Evolutionary conservation across 2,113 vertebrate genomes (phyloP), one percentile per base, ranked within the genome.

Genomic region (Syngnathus typhle): DNA sequence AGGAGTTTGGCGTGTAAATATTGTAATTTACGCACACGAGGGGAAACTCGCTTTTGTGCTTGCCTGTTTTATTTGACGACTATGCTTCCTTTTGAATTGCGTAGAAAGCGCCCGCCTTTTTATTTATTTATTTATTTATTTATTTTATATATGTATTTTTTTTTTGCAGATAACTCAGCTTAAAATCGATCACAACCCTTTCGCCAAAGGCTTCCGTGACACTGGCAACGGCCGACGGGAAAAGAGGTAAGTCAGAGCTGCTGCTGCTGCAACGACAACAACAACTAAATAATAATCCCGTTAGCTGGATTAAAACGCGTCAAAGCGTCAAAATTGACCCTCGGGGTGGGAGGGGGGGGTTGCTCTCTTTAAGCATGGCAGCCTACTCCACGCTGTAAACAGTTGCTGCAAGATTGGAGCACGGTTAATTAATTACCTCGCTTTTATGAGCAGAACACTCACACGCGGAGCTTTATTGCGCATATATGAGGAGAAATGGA

Each of bases 151-250:
- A 32, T 32, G 27, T 32, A 32, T 32, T 19, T 69, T 88, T 21
- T 21, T 44, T 85, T 70, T 38, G 11, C 87, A 99, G 96, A 98
- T 98, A 87, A 98, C 97, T 1, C 97, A 99, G 79, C 90, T 99
- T 90, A 99, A 99, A 93, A 99, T 99, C 66, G 97, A 99, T 89
- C 94, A 99, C 88, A 99, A 99, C 72, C 96, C 96, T 0, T 99
- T 99, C 82, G 97, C 97, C 70, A 99, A 99, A 91, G 97, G 97
- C 75, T 99, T 99, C 84, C 94, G 97, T 71, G 96, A 99, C 90
- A 98, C 97, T 1, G 97, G 97, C 37, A 99, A 99, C 89, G 97
- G 97, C 60, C 92, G 96, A 76, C 89, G 97, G 76, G 97, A 98
- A 76, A 99, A 99, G 86, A 94, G 97, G 97, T 98, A 88, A 94